Conservation (phyloP, 1,140 invertebrate genomes). For the Rhizoglyphus robini region DNA sequence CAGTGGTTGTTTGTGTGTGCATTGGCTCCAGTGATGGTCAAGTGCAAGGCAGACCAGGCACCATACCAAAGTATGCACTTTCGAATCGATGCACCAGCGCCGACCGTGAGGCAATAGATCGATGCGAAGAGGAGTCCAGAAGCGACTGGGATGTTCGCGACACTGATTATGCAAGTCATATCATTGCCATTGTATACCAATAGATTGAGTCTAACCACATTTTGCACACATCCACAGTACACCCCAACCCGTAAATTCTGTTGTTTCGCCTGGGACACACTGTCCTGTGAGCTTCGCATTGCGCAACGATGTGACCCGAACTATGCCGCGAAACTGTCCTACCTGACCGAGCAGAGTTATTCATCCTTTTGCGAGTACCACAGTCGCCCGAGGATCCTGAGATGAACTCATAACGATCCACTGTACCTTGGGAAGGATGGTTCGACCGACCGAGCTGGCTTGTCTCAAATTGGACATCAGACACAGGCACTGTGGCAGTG, state of each 20-base stretch:
- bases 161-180: neutral
- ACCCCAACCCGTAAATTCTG: constrained; percentile 1
- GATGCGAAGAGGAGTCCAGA: neutral
- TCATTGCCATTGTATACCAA: neutral
- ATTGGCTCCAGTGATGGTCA: neutral
- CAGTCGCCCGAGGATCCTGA: too few relatives aligned
- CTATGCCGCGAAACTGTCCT: neutral
- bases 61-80: neutral
- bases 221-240: neutral
- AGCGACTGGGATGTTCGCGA: too few relatives aligned
- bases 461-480: too few relatives aligned
- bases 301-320: constrained; percentile 5
- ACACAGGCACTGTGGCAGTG: too few relatives aligned
- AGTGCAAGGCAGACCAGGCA: neutral
- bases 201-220: neutral
- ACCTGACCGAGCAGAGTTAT: neutral
- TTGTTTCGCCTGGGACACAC: constrained; percentile 5
- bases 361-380: constrained; percentile 8
- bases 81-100: neutral
- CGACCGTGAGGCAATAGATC: neutral
- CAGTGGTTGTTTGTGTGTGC: too few relatives aligned
- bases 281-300: constrained; percentile 1
- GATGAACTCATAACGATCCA: too few relatives aligned
- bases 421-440: too few relatives aligned
- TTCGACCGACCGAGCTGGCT: too few relatives aligned